Conservation (phyloP, 2,797 vertebrate species). For the Aplochiton taeniatus region DNA sequence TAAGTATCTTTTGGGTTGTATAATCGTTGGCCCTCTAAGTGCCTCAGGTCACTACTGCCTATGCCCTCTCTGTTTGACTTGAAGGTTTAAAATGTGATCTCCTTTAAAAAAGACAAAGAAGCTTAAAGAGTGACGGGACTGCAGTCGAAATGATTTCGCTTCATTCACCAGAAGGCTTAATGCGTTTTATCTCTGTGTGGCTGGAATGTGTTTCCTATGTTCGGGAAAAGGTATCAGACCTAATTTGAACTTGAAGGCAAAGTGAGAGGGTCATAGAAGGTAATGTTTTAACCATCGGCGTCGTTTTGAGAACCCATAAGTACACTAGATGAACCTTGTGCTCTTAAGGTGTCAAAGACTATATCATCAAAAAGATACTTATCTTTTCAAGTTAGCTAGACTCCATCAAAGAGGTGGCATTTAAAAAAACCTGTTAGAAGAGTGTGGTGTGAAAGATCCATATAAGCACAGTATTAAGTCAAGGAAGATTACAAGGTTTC, state of each 20-base stretch:
- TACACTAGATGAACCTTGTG: no score
- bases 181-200: slow-evolving; percentile 59
- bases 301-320: no score
- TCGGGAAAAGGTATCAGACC: slow-evolving; percentile 52
- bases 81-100: slow-evolving; percentile 62
- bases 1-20: slow-evolving; percentile 43
- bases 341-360: no score
- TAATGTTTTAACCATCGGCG: no score
- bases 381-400: no score
- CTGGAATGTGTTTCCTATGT: slow-evolving; percentile 66
- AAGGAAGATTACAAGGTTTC: no score
- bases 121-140: slow-evolving; percentile 48
- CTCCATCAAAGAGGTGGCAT: no score
- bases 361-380: no score
- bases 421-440: no score
- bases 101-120: slow-evolving; percentile 20
- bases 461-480: no score
- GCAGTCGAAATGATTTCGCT: slow-evolving; percentile 55
- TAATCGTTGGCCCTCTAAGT: slow-evolving; percentile 54
- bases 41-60: slow-evolving; percentile 40
- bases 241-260: slow-evolving; percentile 53
- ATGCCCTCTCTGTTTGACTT: slow-evolving; percentile 42
- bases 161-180: slow-evolving; percentile 49
- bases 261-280: slow-evolving; percentile 9
- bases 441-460: no score